phyloP scores from a whole-genome alignment of 2,797 vertebrate genomes.

The Paguma larvata region DNA sequence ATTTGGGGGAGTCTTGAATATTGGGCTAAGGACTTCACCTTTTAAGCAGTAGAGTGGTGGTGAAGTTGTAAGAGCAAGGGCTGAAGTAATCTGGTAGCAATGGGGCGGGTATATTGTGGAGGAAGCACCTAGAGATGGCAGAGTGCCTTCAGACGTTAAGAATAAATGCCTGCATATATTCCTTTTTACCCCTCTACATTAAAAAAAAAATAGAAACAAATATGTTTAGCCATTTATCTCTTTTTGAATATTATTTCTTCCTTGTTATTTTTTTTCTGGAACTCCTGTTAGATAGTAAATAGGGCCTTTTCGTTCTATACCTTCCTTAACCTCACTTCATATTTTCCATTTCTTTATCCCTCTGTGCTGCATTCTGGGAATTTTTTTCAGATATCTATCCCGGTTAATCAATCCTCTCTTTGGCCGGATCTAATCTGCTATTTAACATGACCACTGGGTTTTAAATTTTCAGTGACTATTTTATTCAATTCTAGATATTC shows the following conservation, averaged over 20 bases:
- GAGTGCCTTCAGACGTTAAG: neutral
- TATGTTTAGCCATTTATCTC: neutral
- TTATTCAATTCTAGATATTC: neutral
- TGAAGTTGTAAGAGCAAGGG: conserved; percentile 4
- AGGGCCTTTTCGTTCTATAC: neutral
- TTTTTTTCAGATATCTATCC: neutral
- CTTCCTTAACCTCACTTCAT: neutral
- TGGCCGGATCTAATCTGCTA: neutral
- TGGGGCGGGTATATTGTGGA: neutral
- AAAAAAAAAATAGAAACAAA: neutral
- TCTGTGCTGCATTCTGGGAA: neutral
- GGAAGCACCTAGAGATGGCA: neutral
- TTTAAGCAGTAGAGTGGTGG: neutral
- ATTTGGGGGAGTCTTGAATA: neutral
- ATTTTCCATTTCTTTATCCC: neutral
- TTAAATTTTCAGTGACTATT: neutral
- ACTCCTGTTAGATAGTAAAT: neutral
- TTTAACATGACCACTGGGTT: neutral
- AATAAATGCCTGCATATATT: conserved; percentile 24
- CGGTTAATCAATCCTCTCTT: neutral
- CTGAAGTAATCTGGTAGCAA: neutral
- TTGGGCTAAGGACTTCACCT: neutral
- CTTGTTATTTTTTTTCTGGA: conserved; percentile 5
- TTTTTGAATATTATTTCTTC: neutral
- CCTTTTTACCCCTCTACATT: neutral